phyloP scores from a whole-genome alignment of 2,888 invertebrate genomes.

The Chesias legatella region DNA sequence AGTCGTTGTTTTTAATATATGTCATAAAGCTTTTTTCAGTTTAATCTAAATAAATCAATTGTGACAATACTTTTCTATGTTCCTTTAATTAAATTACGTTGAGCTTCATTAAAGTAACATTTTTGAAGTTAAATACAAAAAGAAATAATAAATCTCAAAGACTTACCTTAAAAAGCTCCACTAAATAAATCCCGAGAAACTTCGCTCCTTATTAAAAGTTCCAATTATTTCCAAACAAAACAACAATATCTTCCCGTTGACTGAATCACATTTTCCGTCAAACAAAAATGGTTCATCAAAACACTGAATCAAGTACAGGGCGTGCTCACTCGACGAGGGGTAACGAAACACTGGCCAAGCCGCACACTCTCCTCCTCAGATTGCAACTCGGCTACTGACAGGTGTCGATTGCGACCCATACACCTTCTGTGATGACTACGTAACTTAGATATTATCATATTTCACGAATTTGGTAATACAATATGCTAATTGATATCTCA shows the following conservation, averaged over 20 bases:
- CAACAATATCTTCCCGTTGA: conserved; percentile 45
- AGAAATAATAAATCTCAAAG: conserved; percentile 7
- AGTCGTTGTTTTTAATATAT: no score
- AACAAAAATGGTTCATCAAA: conserved; percentile 72
- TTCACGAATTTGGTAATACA: conserved; percentile 15
- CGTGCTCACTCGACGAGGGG: conserved; percentile 23
- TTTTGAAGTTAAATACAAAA: not conserved
- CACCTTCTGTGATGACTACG: no score
- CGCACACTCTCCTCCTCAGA: not conserved
- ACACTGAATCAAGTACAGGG: conserved; percentile 28
- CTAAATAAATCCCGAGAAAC: conserved; percentile 40
- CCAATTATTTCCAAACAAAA: conserved; percentile 34
- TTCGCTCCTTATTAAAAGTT: conserved; percentile 39
- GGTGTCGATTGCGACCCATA: conserved; percentile 31
- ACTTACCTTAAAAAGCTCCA: conserved; percentile 43
- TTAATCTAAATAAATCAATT: no score
- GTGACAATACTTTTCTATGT: no score
- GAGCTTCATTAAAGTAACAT: no score
- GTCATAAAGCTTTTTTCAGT: no score
- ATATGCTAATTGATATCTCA: conserved; percentile 13
- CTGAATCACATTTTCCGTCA: conserved; percentile 74
- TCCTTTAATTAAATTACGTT: no score
- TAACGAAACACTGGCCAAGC: conserved; percentile 25
- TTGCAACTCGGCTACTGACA: conserved; percentile 41
- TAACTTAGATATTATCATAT: conserved; percentile 1